Evolutionary conservation across 2,888 invertebrate genomes (phyloP).

Genomic region (Eumerus sabulonum): DNA sequence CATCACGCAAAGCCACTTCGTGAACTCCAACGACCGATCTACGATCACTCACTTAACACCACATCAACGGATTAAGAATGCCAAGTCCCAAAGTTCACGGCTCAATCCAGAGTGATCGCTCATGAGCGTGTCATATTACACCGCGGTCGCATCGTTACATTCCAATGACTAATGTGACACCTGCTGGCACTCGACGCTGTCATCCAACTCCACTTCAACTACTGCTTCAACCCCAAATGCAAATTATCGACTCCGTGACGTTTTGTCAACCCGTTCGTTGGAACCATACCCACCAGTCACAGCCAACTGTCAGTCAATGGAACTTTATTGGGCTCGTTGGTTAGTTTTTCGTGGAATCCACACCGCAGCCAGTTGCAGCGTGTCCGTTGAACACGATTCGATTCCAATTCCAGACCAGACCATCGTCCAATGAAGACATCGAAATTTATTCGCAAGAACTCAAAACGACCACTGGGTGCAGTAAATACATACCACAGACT

Average conservation of each 20-base stretch:
- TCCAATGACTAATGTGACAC: conserved; percentile 58
- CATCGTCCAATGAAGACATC: conserved; percentile 60
- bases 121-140: background rate
- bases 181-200: conserved; percentile 42
- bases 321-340: conserved; percentile 60
- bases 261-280: conserved; percentile 53
- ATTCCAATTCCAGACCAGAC: background rate
- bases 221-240: conserved; percentile 41
- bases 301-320: conserved; percentile 64
- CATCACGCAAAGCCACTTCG: no score
- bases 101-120: conserved; percentile 43
- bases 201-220: conserved; percentile 41
- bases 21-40: no score
- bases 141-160: conserved; percentile 21
- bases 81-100: conserved; percentile 62
- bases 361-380: conserved; percentile 18
- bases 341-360: conserved; percentile 52
- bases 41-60: no score
- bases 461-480: conserved; percentile 58
- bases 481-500: conserved; percentile 10
- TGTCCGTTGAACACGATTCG: conserved; percentile 1
- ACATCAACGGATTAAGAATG: conserved; percentile 49
- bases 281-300: conserved; percentile 25
- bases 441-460: conserved; percentile 64
- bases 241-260: conserved; percentile 57